Conservation (phyloP, 2,113 vertebrate genomes). For the Megaceryle maxima region DNA sequence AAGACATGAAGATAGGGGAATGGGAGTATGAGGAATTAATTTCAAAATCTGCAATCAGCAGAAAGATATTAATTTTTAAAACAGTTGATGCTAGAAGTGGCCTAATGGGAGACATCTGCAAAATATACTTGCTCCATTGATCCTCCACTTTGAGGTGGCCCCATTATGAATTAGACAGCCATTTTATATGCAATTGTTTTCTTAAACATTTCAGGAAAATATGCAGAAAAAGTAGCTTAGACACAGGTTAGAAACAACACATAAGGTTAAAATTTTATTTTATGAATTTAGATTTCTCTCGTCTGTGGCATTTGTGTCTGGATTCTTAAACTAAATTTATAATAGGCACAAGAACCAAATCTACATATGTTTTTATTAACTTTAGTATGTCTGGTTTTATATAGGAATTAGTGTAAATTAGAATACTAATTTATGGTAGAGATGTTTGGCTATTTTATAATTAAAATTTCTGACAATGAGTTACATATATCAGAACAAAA, state of each 20-base stretch:
- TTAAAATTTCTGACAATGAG: neutral
- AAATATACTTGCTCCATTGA: neutral
- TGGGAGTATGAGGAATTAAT: neutral
- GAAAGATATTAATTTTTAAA: neutral
- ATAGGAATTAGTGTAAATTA: neutral
- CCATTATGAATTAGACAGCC: neutral
- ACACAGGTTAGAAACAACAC: neutral
- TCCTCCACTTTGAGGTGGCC: neutral
- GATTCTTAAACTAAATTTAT: neutral
- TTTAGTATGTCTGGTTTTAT: neutral
- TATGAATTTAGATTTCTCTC: neutral
- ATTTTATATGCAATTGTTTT: neutral
- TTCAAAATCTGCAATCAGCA: neutral
- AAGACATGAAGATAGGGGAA: neutral
- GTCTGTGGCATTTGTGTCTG: neutral
- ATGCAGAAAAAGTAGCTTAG: neutral
- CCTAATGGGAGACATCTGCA: neutral
- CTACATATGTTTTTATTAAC: neutral
- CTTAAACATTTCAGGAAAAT: neutral
- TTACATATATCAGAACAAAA: neutral
- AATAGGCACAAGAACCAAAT: neutral
- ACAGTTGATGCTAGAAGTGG: no score
- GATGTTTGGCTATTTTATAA: neutral
- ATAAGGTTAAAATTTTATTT: neutral
- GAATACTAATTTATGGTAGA: neutral